Evolutionary conservation across 2,113 vertebrate genomes (phyloP).

Genomic region (Hemichromis elongatus): DNA sequence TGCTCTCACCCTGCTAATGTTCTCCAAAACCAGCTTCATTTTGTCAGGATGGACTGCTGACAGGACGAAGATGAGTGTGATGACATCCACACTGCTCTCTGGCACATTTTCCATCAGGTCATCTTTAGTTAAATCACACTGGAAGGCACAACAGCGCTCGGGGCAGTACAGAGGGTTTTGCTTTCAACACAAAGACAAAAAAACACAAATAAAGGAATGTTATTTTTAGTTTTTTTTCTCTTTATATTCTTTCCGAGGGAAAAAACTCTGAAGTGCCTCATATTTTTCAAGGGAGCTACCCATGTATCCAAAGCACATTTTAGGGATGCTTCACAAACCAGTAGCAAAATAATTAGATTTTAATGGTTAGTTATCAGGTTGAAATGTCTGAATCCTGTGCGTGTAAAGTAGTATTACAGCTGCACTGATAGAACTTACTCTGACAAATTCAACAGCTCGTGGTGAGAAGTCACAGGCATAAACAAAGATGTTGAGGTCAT

Average conservation of each 20-base stretch:
- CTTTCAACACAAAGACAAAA: conserved; percentile 65
- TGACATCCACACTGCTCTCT: conserved; percentile 80
- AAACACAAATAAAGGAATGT: neutral
- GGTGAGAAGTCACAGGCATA: conserved; percentile 98
- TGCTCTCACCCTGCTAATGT: conserved; percentile 81
- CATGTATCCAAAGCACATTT: neutral
- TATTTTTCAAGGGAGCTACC: neutral
- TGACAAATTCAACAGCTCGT: conserved; percentile 90
- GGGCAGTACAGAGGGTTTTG: conserved; percentile 80
- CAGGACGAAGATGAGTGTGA: conserved; percentile 90
- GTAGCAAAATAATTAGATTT: too few species aligned
- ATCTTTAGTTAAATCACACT: conserved; percentile 92
- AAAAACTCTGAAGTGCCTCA: neutral
- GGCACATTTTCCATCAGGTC: conserved; percentile 79
- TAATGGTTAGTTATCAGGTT: neutral
- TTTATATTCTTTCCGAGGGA: neutral
- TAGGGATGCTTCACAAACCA: too few species aligned
- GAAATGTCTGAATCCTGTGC: neutral
- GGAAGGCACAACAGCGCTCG: conserved; percentile 86
- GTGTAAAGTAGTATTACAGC: neutral
- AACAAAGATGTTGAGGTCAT: conserved; percentile 85
- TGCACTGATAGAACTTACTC: conserved; percentile 71
- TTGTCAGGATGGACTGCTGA: conserved; percentile 94
- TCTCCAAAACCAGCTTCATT: conserved; percentile 84
- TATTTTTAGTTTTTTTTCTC: accelerated